Conservation (phyloP, 2,888 invertebrate species). For the Lymantria monacha region DNA sequence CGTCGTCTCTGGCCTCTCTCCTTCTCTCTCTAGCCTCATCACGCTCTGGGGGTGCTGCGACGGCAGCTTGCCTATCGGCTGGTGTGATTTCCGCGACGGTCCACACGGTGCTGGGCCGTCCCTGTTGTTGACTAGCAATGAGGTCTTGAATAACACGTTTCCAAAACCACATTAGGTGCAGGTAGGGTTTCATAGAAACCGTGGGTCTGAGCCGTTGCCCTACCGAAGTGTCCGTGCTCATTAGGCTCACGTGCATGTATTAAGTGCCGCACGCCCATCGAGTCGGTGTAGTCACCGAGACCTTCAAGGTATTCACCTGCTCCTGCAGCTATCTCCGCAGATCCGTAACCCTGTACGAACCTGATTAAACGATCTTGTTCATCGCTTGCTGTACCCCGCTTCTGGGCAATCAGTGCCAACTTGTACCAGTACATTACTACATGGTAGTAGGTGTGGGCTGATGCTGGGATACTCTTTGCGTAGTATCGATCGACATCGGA, state of each 20-base stretch:
- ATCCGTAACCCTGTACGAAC: neutral
- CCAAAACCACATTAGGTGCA: neutral
- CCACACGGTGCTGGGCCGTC: neutral
- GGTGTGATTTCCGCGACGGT: neutral
- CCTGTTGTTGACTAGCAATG: too few species aligned
- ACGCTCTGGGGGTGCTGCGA: too few species aligned
- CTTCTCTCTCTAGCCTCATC: too few species aligned
- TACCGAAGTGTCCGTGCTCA: neutral
- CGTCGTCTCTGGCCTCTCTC: too few species aligned
- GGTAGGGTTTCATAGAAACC: neutral
- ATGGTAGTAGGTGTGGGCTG: neutral
- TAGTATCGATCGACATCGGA: neutral
- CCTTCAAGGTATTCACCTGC: neutral
- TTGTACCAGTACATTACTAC: neutral
- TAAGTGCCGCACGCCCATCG: neutral
- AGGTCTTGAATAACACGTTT: neutral
- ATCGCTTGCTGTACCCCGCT: neutral
- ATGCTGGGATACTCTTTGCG: neutral
- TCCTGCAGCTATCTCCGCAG: neutral
- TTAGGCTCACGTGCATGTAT: neutral
- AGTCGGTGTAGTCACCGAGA: neutral
- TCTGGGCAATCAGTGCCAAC: neutral
- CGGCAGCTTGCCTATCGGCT: too few species aligned
- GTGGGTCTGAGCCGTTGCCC: neutral
- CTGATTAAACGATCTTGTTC: neutral